Evolutionary conservation across 2,797 vertebrate genomes (phyloP).

Genomic region (Pachyuromys duprasi): DNA sequence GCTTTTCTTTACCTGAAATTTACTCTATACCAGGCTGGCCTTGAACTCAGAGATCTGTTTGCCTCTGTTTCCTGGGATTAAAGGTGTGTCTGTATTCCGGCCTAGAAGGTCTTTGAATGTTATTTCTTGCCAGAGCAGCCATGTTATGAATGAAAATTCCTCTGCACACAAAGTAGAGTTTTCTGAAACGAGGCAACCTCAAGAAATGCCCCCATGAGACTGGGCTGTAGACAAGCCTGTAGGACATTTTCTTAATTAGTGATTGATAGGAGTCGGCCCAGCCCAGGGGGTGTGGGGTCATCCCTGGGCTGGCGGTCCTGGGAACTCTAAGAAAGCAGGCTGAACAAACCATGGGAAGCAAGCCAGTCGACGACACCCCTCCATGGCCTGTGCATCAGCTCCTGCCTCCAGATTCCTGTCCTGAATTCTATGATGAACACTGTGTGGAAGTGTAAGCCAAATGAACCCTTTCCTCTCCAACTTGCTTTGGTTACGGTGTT

Average conservation of each 20-base stretch:
- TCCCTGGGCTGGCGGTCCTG: background rate
- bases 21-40: too few species aligned
- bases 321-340: background rate
- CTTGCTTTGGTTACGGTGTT: background rate
- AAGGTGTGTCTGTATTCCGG: too few species aligned
- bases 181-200: background rate
- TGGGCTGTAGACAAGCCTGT: background rate
- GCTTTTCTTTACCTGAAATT: too few species aligned
- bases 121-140: too few species aligned
- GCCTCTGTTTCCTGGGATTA: too few species aligned
- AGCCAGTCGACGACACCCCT: too few species aligned
- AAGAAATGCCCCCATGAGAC: background rate
- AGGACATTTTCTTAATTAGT: background rate
- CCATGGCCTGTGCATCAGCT: background rate
- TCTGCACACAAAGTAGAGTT: background rate
- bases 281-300: background rate
- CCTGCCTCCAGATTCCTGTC: background rate
- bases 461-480: background rate
- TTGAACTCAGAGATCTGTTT: too few species aligned
- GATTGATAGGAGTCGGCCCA: background rate
- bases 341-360: background rate
- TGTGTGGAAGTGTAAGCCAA: background rate
- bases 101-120: too few species aligned
- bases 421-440: background rate
- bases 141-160: too few species aligned